Conservation (phyloP, 2,888 invertebrate species). For the Argyra leucocephala region DNA sequence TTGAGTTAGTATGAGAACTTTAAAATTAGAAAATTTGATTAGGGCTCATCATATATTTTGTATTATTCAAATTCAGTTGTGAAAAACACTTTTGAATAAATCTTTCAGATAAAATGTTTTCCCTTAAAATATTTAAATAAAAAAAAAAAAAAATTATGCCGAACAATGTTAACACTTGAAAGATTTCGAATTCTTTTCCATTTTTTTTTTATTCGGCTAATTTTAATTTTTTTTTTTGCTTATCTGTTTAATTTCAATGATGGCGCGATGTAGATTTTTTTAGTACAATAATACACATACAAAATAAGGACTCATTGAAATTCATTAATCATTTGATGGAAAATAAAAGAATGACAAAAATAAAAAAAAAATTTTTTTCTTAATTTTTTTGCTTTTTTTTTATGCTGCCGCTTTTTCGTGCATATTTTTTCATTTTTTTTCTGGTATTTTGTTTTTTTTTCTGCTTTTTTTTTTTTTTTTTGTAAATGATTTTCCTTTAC, state of each 20-base stretch:
- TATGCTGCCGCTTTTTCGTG: too few species aligned
- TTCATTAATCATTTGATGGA: neutral
- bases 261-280: neutral
- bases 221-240: neutral
- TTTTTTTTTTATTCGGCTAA: neutral
- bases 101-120: too few species aligned
- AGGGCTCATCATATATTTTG: too few species aligned
- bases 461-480: neutral
- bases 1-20: too few species aligned
- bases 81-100: too few species aligned
- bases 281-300: neutral
- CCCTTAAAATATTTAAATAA: too few species aligned
- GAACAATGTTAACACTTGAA: neutral
- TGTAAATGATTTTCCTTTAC: conserved; percentile 1
- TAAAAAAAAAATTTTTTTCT: too few species aligned
- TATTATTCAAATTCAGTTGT: too few species aligned
- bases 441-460: too few species aligned
- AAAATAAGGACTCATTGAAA: neutral
- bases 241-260: neutral
- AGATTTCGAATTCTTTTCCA: neutral
- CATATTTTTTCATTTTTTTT: neutral
- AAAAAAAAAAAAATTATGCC: neutral
- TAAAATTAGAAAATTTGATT: too few species aligned
- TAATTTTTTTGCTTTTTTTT: neutral
- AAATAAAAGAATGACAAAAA: neutral